Evolutionary conservation across 2,888 invertebrate species (phyloP).

Genomic region (Caprella mutica): DNA sequence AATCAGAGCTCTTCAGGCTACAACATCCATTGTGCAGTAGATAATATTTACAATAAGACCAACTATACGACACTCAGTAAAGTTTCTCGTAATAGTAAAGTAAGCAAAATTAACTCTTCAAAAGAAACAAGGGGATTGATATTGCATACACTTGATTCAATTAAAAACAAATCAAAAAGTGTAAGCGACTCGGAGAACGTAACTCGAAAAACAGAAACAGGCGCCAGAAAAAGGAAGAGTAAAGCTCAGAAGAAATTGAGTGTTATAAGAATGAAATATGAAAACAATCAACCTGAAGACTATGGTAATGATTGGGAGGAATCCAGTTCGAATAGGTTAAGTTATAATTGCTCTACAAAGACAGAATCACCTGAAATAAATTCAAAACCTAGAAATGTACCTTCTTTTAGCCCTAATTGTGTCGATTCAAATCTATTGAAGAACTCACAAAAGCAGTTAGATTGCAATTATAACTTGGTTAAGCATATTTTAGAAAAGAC

Average conservation of each 20-base stretch:
- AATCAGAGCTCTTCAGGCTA: not conserved
- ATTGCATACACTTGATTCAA: too few species aligned
- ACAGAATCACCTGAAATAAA: too few species aligned
- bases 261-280: conserved; percentile 22
- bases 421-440: not conserved
- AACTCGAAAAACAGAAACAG: conserved; percentile 17
- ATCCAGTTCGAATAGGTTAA: not conserved
- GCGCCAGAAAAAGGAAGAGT: conserved; percentile 32
- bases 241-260: conserved; percentile 31
- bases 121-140: too few species aligned
- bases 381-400: not conserved
- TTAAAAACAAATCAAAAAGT: not conserved
- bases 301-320: too few species aligned
- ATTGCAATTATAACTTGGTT: conserved; percentile 3
- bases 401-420: not conserved
- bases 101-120: not conserved
- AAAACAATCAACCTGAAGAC: too few species aligned
- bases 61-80: not conserved
- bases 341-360: too few species aligned
- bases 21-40: not conserved
- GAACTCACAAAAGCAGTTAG: conserved; percentile 1
- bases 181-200: not conserved
- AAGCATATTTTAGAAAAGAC: conserved; percentile 3
- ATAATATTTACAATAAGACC: not conserved
- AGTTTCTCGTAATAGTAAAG: not conserved